phyloP scores from a whole-genome alignment of 2,888 invertebrate genomes.

The Apotomis betuletana region DNA sequence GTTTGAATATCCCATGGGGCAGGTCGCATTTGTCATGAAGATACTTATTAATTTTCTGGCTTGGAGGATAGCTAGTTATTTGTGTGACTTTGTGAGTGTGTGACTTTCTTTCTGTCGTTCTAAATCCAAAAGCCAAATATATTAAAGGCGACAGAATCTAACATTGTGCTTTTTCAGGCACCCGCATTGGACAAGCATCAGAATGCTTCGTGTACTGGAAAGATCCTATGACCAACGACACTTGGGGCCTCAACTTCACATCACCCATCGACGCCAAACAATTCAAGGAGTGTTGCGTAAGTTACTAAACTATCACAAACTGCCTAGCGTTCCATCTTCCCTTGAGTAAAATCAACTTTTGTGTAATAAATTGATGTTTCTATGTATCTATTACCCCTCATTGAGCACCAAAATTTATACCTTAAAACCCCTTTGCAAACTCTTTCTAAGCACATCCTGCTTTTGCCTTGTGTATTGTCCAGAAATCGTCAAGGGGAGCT shows the following conservation, averaged over 20 bases:
- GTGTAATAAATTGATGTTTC: neutral
- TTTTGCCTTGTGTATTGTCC: constrained; percentile 6
- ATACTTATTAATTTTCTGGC: too few species aligned
- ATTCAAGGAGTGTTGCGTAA: constrained; percentile 98
- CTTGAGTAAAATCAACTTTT: neutral
- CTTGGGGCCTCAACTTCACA: constrained; percentile 99
- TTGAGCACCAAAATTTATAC: neutral
- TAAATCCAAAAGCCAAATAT: too few species aligned
- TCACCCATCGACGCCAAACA: constrained; percentile 98
- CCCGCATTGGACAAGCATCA: constrained; percentile 97
- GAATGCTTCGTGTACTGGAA: constrained; percentile 99
- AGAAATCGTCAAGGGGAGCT: constrained; percentile 27
- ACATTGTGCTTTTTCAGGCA: constrained; percentile 86
- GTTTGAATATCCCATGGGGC: too few species aligned
- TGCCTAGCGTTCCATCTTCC: constrained; percentile 28
- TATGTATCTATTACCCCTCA: neutral
- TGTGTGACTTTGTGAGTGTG: too few species aligned
- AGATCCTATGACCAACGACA: constrained; percentile 97
- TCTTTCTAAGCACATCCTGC: constrained; percentile 27
- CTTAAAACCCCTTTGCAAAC: neutral
- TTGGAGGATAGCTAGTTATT: too few species aligned
- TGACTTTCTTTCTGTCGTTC: too few species aligned
- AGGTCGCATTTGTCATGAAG: too few species aligned
- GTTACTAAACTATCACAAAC: constrained; percentile 68
- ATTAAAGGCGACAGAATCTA: neutral